Conservation (phyloP, 2,113 vertebrate genomes). For the Hippocampus zosterae region DNA sequence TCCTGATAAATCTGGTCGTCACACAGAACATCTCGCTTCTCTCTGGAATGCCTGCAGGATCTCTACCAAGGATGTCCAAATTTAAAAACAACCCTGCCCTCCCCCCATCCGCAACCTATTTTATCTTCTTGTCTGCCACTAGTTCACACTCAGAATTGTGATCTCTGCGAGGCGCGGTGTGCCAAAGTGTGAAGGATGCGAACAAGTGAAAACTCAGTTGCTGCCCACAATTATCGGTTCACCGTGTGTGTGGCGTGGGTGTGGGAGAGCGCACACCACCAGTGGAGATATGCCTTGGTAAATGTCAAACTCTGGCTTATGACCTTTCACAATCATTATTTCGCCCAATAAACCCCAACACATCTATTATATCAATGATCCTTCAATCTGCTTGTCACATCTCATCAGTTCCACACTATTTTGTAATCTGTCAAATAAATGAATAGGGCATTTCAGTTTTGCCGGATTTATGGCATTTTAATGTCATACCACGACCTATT, state of each 20-base stretch:
- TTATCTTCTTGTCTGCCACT: background rate
- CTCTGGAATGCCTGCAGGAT: background rate
- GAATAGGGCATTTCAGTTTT: background rate
- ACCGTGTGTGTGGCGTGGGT: background rate
- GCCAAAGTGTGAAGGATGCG: slow-evolving; percentile 27
- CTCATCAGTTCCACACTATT: background rate
- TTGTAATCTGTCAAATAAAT: background rate
- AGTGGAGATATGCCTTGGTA: background rate
- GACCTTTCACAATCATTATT: slow-evolving; percentile 1
- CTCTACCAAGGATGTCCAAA: slow-evolving; percentile 14
- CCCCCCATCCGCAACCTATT: background rate
- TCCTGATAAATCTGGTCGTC: slow-evolving; percentile 26
- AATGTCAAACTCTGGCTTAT: slow-evolving; percentile 7
- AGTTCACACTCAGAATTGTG: background rate
- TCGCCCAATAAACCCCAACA: background rate
- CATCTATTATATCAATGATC: background rate
- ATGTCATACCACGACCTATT: background rate
- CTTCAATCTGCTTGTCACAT: background rate
- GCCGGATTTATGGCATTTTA: background rate
- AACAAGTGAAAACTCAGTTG: slow-evolving; percentile 4
- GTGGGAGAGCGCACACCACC: background rate
- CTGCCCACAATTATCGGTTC: background rate
- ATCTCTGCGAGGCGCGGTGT: background rate
- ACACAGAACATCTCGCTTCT: background rate
- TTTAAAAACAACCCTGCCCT: background rate